Conservation (phyloP, 2,888 invertebrate species). For the Tethea ocularis region DNA sequence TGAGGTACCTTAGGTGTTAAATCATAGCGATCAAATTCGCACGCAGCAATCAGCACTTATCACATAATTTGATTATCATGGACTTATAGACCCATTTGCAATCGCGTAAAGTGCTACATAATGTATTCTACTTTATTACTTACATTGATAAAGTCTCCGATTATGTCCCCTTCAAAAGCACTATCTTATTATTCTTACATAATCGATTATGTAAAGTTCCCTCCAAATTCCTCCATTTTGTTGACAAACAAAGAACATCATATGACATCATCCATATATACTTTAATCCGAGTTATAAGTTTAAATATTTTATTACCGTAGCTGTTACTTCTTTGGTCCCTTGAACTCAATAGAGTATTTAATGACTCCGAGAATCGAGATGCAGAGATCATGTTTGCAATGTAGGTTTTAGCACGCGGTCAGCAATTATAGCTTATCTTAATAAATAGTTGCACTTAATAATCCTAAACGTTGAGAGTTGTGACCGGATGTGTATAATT, state of each 20-base stretch:
- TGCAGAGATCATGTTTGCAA: constrained; percentile 44
- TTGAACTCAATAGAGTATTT: constrained; percentile 66
- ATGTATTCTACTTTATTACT: not conserved
- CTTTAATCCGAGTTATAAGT: constrained; percentile 15
- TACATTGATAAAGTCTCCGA: not conserved
- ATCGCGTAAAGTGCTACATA: not conserved
- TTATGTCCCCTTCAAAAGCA: not conserved
- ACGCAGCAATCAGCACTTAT: not conserved
- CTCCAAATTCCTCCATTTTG: not conserved
- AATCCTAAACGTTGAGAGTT: not conserved
- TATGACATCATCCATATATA: not conserved
- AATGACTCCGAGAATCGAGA: constrained; percentile 40
- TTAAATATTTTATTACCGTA: constrained; percentile 23
- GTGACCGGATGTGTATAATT: not conserved
- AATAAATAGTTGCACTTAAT: not conserved
- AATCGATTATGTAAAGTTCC: not conserved
- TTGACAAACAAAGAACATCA: not conserved
- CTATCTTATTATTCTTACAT: not conserved
- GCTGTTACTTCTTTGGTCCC: constrained; percentile 45
- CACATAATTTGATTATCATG: not conserved
- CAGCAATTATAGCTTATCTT: constrained; percentile 33
- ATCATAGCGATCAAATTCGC: not conserved
- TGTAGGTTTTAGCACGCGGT: constrained; percentile 54
- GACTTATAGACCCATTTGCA: not conserved
- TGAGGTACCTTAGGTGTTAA: not conserved